These are phyloP conservation scores for Eudyptes chrysolophus DNA, from an alignment of 2,113 vertebrate genomes.

Conservation along the genomic window DNA sequence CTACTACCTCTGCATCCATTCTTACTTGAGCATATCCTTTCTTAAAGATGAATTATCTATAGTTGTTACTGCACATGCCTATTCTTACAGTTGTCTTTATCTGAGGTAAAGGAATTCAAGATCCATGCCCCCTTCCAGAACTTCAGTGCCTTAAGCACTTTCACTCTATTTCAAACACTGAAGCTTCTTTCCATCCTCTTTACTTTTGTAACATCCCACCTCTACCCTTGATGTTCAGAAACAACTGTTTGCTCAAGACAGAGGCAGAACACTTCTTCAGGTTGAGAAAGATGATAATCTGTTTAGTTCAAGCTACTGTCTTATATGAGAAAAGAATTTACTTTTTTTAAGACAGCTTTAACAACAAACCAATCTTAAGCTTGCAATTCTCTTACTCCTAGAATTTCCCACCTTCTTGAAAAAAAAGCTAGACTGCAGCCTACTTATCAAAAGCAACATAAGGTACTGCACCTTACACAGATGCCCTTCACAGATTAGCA, in stretches of 20 bases:
- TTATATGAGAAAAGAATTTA: neutral
- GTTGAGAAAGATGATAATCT: neutral
- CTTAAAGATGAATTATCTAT: neutral
- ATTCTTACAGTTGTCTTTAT: neutral
- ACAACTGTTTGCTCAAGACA: neutral
- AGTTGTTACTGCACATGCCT: neutral
- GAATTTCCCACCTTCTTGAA: neutral
- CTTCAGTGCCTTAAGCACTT: neutral
- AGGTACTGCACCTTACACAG: neutral
- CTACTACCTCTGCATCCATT: neutral
- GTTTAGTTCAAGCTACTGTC: neutral
- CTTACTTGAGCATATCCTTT: neutral
- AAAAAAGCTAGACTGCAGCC: neutral
- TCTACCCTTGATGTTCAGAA: neutral
- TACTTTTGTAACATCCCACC: neutral
- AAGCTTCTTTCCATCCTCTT: neutral
- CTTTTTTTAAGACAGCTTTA: neutral
- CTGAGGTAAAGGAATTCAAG: neutral
- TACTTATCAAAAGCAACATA: neutral
- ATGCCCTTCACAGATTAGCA: neutral
- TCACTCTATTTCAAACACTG: neutral
- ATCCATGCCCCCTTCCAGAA: neutral
- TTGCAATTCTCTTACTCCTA: neutral
- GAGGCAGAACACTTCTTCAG: neutral
- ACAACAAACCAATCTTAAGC: neutral